These are phyloP conservation scores for Zoanthus gigantus DNA, from an alignment of 92 coral and sea anemone genomes.

Conservation along the genomic window DNA sequence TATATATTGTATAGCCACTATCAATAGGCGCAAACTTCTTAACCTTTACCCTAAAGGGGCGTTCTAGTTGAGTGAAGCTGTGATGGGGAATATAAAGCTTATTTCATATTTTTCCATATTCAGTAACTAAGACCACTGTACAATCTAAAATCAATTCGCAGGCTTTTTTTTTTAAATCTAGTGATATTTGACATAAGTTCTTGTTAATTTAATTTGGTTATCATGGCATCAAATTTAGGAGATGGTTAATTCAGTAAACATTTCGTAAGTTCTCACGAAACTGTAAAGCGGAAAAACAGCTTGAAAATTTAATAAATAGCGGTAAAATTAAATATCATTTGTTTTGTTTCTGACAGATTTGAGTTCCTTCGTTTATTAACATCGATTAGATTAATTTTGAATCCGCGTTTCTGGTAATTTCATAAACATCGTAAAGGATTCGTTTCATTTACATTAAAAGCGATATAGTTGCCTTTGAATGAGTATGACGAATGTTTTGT, in stretches of 20 bases:
- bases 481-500: no score
- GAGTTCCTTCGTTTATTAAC: background rate
- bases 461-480: no score
- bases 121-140: background rate
- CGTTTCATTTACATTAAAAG: no score
- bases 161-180: background rate
- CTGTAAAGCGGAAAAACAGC: background rate
- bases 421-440: background rate
- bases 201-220: conserved; percentile 6
- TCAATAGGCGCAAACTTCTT: background rate
- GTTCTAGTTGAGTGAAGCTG: background rate
- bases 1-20: background rate
- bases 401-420: background rate
- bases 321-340: background rate
- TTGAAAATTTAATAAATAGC: background rate
- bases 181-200: background rate
- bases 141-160: no score
- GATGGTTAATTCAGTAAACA: background rate
- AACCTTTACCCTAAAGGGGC: background rate
- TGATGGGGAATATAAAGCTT: background rate
- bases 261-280: background rate
- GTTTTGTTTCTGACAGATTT: background rate
- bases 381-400: background rate
- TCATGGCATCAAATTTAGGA: background rate
- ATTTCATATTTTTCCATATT: background rate